Evolutionary conservation across 35 echinoderm and acorn worm species (phyloP).

Genomic region (Anneissia japonica): DNA sequence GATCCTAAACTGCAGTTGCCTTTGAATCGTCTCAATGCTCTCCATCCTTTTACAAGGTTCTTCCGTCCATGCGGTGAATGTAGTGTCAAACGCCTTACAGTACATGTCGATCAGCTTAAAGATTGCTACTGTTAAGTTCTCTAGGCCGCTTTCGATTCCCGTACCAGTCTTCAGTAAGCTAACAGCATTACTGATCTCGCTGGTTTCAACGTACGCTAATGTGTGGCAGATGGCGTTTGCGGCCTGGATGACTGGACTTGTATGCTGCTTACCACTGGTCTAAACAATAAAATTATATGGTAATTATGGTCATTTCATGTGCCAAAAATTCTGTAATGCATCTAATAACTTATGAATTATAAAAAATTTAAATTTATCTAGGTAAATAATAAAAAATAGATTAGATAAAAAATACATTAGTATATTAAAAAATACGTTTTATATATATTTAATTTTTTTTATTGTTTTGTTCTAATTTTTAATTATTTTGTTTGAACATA

Average conservation of each 20-base stretch:
- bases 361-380: no score
- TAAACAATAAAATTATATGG: neutral
- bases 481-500: no score
- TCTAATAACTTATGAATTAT: no score
- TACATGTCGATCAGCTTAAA: constrained; percentile 69
- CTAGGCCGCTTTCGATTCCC: neutral
- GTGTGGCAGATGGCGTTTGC: constrained; percentile 87
- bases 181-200: constrained; percentile 57
- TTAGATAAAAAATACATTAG: no score
- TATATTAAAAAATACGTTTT: no score
- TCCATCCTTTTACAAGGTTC: neutral
- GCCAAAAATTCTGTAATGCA: neutral
- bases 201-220: constrained; percentile 78
- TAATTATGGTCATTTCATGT: neutral
- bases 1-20: constrained; percentile 50
- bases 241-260: constrained; percentile 60
- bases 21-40: constrained; percentile 34
- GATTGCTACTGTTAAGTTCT: constrained; percentile 43
- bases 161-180: constrained; percentile 31
- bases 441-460: no score
- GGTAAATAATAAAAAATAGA: no score
- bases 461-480: no score
- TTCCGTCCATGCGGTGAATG: constrained; percentile 46
- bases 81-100: constrained; percentile 91
- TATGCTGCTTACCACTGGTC: neutral